These are phyloP conservation scores for Carollia perspicillata DNA, from an alignment of 2,113 vertebrate genomes.

Conservation along the genomic window DNA sequence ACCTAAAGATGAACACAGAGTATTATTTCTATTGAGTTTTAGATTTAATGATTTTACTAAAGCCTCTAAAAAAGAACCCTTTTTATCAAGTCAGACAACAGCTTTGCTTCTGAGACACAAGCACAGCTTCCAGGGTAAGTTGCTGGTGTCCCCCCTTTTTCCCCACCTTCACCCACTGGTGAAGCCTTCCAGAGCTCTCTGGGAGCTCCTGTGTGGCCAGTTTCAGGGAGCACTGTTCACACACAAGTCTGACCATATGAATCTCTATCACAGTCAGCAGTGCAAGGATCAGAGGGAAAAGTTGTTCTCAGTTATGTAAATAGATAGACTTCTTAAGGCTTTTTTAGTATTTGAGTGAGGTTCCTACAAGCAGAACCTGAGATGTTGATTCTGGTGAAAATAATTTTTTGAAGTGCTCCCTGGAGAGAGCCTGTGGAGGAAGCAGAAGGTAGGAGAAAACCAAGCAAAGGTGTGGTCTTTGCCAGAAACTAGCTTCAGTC, in stretches of 20 bases:
- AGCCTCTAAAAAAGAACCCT: neutral
- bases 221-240: neutral
- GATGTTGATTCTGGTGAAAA: neutral
- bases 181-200: neutral
- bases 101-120: neutral
- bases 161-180: neutral
- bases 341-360: neutral
- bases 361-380: neutral
- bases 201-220: neutral
- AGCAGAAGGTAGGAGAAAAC: neutral
- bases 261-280: neutral
- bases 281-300: neutral
- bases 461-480: neutral
- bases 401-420: neutral
- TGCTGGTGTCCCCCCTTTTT: neutral
- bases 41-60: conserved; percentile 65
- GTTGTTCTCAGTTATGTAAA: neutral
- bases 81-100: conserved; percentile 42
- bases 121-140: neutral
- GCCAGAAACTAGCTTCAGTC: neutral
- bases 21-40: conserved; percentile 57
- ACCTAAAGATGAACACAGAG: conserved; percentile 44
- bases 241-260: neutral
- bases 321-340: neutral
- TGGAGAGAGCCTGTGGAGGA: neutral